Conservation (phyloP, 2,888 invertebrate genomes). For the Sphaeridia pumilis region DNA sequence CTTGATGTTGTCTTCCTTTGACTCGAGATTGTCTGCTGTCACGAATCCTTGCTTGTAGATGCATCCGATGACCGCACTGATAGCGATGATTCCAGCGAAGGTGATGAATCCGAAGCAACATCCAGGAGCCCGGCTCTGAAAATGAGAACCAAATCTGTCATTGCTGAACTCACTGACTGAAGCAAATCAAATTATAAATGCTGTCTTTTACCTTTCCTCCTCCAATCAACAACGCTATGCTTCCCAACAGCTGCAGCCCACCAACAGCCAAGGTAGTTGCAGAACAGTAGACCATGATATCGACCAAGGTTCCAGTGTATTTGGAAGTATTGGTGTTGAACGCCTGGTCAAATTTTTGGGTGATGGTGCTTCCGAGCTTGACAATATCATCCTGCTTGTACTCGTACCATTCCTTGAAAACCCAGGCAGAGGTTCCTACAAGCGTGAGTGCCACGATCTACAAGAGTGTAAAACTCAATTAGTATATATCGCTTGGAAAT, state of each 20-base stretch:
- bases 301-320: no score
- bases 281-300: slow-evolving; percentile 9
- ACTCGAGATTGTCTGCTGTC: slow-evolving; percentile 9
- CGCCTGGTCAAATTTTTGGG: background rate
- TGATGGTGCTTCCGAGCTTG: background rate
- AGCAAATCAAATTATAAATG: no score
- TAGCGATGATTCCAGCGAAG: slow-evolving; percentile 22
- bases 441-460: slow-evolving; percentile 26
- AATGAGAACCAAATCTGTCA: background rate
- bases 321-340: background rate
- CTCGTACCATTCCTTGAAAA: slow-evolving; percentile 23
- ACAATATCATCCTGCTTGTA: slow-evolving; percentile 5
- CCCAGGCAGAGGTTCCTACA: slow-evolving; percentile 20
- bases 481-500: no score
- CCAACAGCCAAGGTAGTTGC: slow-evolving; percentile 25
- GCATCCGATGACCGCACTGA: slow-evolving; percentile 22
- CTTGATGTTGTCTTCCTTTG: slow-evolving; percentile 11
- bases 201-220: slow-evolving; percentile 28
- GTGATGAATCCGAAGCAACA: slow-evolving; percentile 27
- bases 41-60: slow-evolving; percentile 15
- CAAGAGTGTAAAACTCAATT: slow-evolving; percentile 1
- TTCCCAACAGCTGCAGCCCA: slow-evolving; percentile 25
- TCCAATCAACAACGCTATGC: slow-evolving; percentile 24
- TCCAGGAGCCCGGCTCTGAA: slow-evolving; percentile 25
- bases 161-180: no score